Base-by-base conservation (phyloP, 2,888 invertebrate genomes). In the Campoplex capitator region DNA sequence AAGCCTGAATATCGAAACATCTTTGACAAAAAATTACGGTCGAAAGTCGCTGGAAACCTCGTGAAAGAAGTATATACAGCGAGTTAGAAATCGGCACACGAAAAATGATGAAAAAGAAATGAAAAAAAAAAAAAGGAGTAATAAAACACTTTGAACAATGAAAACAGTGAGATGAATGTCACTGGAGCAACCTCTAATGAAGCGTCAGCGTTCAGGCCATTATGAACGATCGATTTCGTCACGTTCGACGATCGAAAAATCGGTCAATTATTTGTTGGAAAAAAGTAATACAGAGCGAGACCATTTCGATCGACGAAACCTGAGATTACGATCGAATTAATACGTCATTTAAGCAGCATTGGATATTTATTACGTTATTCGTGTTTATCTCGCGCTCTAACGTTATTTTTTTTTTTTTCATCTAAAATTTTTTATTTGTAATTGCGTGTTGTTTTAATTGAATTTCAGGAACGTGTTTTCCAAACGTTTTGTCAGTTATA, bases 171-270 rank as follows among this genome's bases (percentile, higher is more conserved):
- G 78, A 88, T 82, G 75, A 84, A 68, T 88, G 87, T 91, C 89
- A 91, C 89, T 91, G 91, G 90, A 91, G 91, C 92, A 92, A 92
- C 90, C 93, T 23, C 23, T 92, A 92, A 90, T 89, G 89, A 93
- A 93, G 93, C 93, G 90, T 92, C 91, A 93, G 91, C 91, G 65
- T 88, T 89, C 75, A 90, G 88, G 89, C 90, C 87, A 90, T 89
- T 80, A 80, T 81, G 68, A 38, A 73, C 82, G 84, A 89, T 81
- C 88, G 82, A 83, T 87, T 74, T 78, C 77, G 23, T 73, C 45
- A 42, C 71, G 54, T 70, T 75, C 73, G 70, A 70, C 28, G 62
- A 65, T 83, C 76, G 82, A 32, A 54, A 38, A 54, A 67, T 58
- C 67, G 71, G 54, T 73, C 16, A 38, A 74, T 45, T 13, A 3